A percentile compares a stretch with the other conserved stretches of the same genome.
Conservation (phyloP, 2,113 vertebrate species). For the Triplophysa tibetana region DNA sequence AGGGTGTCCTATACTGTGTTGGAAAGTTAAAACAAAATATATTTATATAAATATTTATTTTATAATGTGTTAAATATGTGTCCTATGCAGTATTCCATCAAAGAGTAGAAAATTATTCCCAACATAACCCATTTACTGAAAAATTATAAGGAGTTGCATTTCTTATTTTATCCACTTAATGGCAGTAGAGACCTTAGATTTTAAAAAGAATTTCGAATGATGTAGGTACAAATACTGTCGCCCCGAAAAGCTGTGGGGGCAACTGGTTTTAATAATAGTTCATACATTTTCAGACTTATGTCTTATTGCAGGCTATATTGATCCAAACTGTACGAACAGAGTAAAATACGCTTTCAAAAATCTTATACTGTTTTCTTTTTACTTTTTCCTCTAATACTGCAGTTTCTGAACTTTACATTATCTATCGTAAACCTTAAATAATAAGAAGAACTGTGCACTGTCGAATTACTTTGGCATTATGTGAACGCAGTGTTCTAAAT, state of each 20-base stretch:
- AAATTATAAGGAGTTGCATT: not conserved
- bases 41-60: not conserved
- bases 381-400: too few species aligned
- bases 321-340: too few species aligned
- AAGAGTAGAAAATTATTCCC: not conserved
- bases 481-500: not conserved
- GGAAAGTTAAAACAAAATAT: too few species aligned
- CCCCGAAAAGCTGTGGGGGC: not conserved
- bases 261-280: not conserved
- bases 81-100: conserved; percentile 15
- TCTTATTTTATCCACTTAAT: conserved; percentile 10
- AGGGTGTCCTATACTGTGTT: too few species aligned
- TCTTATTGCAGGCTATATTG: too few species aligned
- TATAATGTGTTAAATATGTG: not conserved
- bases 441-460: too few species aligned
- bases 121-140: not conserved
- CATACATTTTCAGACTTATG: too few species aligned
- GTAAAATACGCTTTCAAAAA: too few species aligned
- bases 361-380: too few species aligned
- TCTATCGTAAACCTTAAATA: too few species aligned
- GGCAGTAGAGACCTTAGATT: conserved; percentile 7
- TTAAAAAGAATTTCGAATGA: too few species aligned
- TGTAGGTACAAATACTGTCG: not conserved
- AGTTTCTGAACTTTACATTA: too few species aligned
- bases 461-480: not conserved